Base-by-base conservation (phyloP, 2,888 invertebrate genomes). In the Drosophila paranaensis region DNA sequence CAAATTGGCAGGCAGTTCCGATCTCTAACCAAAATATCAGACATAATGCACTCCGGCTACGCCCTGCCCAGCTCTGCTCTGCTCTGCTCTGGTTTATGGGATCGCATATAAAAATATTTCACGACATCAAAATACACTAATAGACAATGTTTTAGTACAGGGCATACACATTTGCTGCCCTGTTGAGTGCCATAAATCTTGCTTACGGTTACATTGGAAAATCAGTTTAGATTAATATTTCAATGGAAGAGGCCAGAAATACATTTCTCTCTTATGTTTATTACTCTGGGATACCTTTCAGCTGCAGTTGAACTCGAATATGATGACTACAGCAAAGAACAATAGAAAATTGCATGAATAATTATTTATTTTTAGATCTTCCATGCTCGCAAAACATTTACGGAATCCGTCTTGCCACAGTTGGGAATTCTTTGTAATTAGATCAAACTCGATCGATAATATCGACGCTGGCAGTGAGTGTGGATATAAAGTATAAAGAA, bases 1-100 rank as follows among this genome's bases (percentile, higher is more conserved):
- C 86, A 77, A 77, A 77, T 77, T 77, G 79, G 79, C 76, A 69
- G 74, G 42, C 69, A 57, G 78, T 69, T 74, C 61, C 58, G 53
- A 65, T 64, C 67, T 61, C 67, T 68, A 27, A 64, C 55, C 60
- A 60, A 77, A 73, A 77, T 57, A 54, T 77, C 67, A 50, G 53
- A 46, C 62, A 53, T 68, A 68, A 77, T 76, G 78, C 68, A 76
- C 50, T 73, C 56, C 43, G 51, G 54, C 25, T 53, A 45, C 43
- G 45, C 39, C 56, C 51, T 53, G 48, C 39, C 56, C 51, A 50
- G 48, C 35, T 60, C 10, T 37, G 45, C 45, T 48, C 43, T 54
- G 39, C 35, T 37, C 50, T 53, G 51, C 33, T 53, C 51, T 58
- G 39, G 51, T 39, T 10, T 39, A 37, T 27, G 40, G 46, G 27